These are phyloP conservation scores for Coracias cyanogaster DNA, from an alignment of 2,797 vertebrate species.

Conservation along the genomic window DNA sequence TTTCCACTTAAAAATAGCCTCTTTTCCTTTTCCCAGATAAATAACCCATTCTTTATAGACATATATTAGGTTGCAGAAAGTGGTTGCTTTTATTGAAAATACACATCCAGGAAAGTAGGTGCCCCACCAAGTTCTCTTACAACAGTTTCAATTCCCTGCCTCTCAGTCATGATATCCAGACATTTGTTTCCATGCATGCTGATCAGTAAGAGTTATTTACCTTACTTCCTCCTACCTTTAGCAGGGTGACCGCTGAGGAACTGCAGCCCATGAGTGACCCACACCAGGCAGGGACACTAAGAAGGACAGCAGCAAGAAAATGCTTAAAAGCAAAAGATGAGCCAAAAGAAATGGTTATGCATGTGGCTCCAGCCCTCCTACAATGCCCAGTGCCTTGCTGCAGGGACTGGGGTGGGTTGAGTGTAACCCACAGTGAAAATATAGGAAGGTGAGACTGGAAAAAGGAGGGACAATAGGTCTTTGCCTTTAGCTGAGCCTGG, in stretches of 20 bases:
- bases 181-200: background rate
- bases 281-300: background rate
- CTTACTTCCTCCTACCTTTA: background rate
- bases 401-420: too few species aligned
- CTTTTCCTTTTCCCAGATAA: background rate
- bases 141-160: background rate
- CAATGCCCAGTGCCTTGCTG: background rate
- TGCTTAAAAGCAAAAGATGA: background rate
- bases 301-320: background rate
- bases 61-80: background rate
- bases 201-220: background rate
- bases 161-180: background rate
- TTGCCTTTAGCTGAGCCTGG: background rate
- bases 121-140: background rate
- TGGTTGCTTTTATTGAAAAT: background rate
- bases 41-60: background rate
- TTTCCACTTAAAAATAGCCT: background rate
- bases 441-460: background rate
- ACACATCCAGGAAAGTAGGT: background rate
- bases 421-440: fast-evolving
- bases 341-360: background rate
- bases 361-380: background rate
- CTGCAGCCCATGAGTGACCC: background rate
- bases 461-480: background rate
- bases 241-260: background rate